Evolutionary conservation across 2,113 vertebrate species (phyloP).

Genomic region (Pitta sordida): DNA sequence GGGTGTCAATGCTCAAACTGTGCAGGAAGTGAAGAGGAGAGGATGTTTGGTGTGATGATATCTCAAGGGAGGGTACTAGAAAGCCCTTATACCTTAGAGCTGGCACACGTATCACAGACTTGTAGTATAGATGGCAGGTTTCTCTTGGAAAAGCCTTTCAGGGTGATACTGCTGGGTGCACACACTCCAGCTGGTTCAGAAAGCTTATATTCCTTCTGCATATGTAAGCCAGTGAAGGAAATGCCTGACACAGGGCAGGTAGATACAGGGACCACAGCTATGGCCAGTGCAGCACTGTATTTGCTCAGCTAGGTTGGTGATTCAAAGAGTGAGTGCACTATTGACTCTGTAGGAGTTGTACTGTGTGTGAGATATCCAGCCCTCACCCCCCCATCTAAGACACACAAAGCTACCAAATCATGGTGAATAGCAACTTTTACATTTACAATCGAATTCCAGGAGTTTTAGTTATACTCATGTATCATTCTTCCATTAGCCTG

Average conservation of each 20-base stretch:
- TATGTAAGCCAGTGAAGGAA: background rate
- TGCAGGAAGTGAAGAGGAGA: background rate
- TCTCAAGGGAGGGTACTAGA: constrained; percentile 52
- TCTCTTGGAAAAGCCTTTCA: background rate
- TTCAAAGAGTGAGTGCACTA: background rate
- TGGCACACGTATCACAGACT: constrained; percentile 31
- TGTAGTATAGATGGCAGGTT: constrained; percentile 7
- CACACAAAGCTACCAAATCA: background rate
- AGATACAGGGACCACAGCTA: background rate
- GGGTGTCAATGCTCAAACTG: constrained; percentile 31
- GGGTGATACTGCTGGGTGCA: background rate
- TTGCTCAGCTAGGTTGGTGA: background rate
- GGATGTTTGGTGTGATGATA: constrained; percentile 16
- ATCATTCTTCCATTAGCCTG: constrained; percentile 56
- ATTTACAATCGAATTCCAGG: constrained; percentile 46
- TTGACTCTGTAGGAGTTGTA: background rate
- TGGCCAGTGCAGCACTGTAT: background rate
- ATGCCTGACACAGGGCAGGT: background rate
- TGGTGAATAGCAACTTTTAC: background rate
- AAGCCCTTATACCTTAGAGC: constrained; percentile 38
- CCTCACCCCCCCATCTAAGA: background rate
- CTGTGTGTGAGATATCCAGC: background rate
- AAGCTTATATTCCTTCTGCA: background rate
- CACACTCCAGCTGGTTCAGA: constrained; percentile 27
- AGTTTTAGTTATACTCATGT: background rate